A percentile compares a stretch with the other conserved stretches of the same genome.
Conservation (phyloP, 2,797 vertebrate species). For the Mormyrops boulengeri region DNA sequence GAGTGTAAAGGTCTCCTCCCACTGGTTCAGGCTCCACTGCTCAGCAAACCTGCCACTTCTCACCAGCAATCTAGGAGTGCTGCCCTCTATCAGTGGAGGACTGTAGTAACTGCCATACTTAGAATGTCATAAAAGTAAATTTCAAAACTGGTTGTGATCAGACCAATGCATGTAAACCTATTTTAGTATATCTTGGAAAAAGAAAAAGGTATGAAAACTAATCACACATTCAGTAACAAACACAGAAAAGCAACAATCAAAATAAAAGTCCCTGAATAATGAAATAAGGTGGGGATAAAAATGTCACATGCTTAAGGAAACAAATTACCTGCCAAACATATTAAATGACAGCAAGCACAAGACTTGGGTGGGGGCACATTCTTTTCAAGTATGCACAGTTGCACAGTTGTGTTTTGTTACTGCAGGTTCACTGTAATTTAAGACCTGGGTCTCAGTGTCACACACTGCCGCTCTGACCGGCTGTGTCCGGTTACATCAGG, state of each 20-base stretch:
- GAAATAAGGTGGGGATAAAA: neutral
- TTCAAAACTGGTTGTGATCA: neutral
- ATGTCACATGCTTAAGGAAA: neutral
- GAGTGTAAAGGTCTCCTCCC: neutral
- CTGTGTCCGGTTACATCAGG: neutral
- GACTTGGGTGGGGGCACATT: neutral
- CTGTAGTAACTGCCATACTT: neutral
- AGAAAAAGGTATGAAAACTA: neutral
- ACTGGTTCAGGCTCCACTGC: neutral
- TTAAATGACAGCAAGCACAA: neutral
- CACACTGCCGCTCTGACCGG: neutral
- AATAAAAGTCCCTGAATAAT: constrained; percentile 13
- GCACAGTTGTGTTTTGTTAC: neutral
- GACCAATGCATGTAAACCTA: neutral
- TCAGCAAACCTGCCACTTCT: neutral
- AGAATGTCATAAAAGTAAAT: neutral
- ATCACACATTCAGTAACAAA: neutral
- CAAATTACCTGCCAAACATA: neutral
- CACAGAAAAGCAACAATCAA: neutral
- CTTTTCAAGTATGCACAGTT: constrained; percentile 12
- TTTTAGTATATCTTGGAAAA: neutral
- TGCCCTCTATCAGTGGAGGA: neutral
- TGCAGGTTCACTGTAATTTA: neutral
- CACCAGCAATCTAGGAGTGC: neutral
- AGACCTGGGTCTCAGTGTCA: neutral